Conservation (phyloP, 2,888 invertebrate species). For the Tetrapedia diversipes region DNA sequence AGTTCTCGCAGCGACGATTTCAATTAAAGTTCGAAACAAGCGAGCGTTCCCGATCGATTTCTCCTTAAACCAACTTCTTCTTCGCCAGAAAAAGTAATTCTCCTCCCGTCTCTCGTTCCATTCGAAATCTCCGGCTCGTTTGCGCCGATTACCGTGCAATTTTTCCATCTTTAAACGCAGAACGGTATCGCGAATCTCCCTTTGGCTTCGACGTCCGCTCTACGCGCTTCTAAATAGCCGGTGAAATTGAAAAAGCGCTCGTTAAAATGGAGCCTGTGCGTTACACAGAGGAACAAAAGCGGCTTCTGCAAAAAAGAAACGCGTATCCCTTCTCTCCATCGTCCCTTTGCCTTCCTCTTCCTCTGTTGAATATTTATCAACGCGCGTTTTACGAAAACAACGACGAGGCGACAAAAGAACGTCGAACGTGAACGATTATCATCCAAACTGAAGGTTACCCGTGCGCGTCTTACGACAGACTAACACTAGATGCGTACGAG, state of each 20-base stretch:
- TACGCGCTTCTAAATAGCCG: neutral
- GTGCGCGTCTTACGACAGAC: no score
- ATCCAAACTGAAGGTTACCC: no score
- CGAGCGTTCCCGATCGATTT: neutral
- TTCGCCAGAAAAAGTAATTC: no score
- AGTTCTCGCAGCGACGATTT: slow-evolving; percentile 13
- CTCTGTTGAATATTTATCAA: no score
- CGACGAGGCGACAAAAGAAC: no score
- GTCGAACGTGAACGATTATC: no score
- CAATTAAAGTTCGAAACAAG: slow-evolving; percentile 29
- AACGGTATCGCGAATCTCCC: neutral
- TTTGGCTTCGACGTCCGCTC: slow-evolving; percentile 1
- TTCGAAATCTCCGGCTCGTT: slow-evolving; percentile 5
- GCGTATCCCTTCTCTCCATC: no score
- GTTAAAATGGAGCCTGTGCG: slow-evolving; percentile 4
- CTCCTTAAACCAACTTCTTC: neutral
- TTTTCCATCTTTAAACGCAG: neutral
- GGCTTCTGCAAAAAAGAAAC: no score
- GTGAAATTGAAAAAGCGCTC: slow-evolving; percentile 9
- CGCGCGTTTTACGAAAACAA: no score
- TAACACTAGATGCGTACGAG: no score
- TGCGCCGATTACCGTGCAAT: neutral
- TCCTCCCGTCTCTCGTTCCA: neutral
- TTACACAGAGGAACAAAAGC: neutral
- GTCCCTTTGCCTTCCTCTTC: no score